These are phyloP conservation scores for Acrocephalus scirpaceus DNA, from an alignment of 2,797 vertebrate species.

Conservation along the genomic window DNA sequence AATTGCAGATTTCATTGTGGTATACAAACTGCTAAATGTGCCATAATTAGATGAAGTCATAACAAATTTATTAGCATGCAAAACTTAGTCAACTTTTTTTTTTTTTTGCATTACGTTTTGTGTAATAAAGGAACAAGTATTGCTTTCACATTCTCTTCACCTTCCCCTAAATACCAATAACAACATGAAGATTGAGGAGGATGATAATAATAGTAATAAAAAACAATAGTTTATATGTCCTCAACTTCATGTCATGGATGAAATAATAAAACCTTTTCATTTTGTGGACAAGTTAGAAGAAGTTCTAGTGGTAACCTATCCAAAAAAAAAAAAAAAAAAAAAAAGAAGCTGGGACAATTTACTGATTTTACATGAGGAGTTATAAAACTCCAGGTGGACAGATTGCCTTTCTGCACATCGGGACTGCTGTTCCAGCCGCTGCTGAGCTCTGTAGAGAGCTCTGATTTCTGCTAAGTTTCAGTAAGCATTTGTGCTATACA, in stretches of 20 bases:
- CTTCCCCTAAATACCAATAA: background rate
- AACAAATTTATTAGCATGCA: conserved; percentile 57
- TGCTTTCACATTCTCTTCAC: background rate
- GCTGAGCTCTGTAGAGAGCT: background rate
- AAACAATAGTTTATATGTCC: background rate
- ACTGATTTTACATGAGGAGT: background rate
- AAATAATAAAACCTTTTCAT: background rate
- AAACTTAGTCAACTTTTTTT: conserved; percentile 13
- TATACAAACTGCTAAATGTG: conserved; percentile 56
- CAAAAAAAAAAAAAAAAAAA: background rate
- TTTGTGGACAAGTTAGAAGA: background rate
- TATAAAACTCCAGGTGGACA: background rate
- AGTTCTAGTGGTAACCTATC: background rate
- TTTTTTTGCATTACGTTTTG: conserved; percentile 4
- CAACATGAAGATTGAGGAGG: background rate
- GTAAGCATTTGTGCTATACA: background rate
- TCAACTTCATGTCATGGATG: background rate
- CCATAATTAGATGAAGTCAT: conserved; percentile 51
- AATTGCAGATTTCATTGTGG: conserved; percentile 54
- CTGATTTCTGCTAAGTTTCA: conserved; percentile 8
- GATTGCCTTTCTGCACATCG: background rate
- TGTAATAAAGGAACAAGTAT: background rate
- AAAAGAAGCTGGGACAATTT: background rate
- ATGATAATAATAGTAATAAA: background rate
- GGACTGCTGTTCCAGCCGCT: background rate